Evolutionary conservation across 2,797 vertebrate genomes (phyloP).

Genomic region (Danionella dracula): DNA sequence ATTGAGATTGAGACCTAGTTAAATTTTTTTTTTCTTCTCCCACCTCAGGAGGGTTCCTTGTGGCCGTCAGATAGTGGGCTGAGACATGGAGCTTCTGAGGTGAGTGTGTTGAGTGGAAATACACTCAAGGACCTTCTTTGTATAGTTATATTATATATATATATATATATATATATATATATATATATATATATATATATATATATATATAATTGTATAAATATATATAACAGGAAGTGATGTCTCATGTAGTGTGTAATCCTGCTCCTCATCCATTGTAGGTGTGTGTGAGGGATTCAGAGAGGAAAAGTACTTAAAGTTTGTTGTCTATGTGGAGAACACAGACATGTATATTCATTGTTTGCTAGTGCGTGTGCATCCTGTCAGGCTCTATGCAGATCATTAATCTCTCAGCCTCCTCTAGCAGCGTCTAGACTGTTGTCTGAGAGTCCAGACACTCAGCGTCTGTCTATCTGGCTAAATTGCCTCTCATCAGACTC

Average conservation of each 20-base stretch:
- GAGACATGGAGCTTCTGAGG: constrained; percentile 74
- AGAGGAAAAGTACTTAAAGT: constrained; percentile 19
- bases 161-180: no score
- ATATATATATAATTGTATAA: no score
- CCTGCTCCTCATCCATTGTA: no score
- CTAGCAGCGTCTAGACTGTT: constrained; percentile 75
- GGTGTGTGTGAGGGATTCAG: constrained; percentile 4
- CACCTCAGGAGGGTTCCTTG: constrained; percentile 79
- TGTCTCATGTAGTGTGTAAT: constrained; percentile 31
- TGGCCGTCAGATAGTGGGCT: constrained; percentile 76
- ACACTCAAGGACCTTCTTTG: no score
- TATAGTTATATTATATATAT: no score
- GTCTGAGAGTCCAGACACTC: constrained; percentile 61
- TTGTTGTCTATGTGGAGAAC: not conserved
- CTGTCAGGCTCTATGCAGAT: constrained; percentile 56
- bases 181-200: no score
- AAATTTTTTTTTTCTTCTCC: no score
- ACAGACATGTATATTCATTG: constrained; percentile 11
- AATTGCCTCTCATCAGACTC: constrained; percentile 52
- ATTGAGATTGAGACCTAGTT: no score
- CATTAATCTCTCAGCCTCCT: constrained; percentile 74
- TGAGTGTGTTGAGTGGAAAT: no score
- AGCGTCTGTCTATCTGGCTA: constrained; percentile 23
- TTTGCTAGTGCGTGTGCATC: not conserved
- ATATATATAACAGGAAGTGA: not conserved